Conservation (phyloP, 2,797 vertebrate genomes). For the Sciurus carolinensis region DNA sequence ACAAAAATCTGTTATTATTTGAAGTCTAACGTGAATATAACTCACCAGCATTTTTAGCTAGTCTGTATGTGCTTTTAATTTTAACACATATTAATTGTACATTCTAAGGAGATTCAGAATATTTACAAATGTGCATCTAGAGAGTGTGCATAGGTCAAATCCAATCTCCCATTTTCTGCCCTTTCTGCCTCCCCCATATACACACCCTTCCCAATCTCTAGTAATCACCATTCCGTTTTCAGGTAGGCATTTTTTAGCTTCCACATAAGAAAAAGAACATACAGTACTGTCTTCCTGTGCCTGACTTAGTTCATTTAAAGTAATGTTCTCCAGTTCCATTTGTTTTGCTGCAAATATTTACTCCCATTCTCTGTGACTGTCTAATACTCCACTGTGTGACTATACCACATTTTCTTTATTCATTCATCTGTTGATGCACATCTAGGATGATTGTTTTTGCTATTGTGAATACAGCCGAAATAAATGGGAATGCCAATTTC, state of each 20-base stretch:
- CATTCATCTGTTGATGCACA: no score
- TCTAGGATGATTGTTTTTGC: background rate
- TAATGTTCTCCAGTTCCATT: background rate
- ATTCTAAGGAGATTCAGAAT: background rate
- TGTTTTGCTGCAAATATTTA: background rate
- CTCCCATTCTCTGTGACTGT: background rate
- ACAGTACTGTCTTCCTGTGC: background rate
- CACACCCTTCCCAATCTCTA: background rate
- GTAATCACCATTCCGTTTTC: background rate
- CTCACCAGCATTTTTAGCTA: background rate
- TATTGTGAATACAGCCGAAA: background rate
- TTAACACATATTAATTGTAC: background rate
- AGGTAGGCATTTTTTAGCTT: background rate
- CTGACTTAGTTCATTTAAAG: background rate
- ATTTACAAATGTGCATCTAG: no score
- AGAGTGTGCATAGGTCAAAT: background rate
- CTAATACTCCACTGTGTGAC: background rate
- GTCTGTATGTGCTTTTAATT: background rate
- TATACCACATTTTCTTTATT: background rate
- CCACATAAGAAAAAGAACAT: background rate
- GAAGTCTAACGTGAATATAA: background rate
- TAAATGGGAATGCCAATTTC: background rate
- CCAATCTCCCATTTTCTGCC: no score
- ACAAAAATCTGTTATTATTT: background rate
- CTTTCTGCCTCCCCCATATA: background rate